Base-by-base conservation (phyloP, 2,113 vertebrate genomes). In the Melierax canorus region DNA sequence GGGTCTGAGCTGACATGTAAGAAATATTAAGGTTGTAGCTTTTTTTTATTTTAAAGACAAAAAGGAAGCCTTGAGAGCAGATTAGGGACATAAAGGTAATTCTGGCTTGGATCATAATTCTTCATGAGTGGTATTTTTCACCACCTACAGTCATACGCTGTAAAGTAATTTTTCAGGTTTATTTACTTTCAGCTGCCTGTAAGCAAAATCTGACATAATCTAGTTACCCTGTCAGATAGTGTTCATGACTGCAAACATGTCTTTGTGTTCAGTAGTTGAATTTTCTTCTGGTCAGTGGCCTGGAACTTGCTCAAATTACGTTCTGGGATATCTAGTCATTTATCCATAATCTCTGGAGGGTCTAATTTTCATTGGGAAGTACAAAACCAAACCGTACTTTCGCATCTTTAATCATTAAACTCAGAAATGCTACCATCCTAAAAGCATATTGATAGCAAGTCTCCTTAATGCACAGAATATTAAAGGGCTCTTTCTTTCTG, bases 131-230 rank as follows among this genome's bases (percentile, higher is more conserved):
- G 55, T 87, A 60, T 95, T 96, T 94, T 97, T 96, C 83, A 96
- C 87, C 90, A 97, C 95, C 93, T 96, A 92, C 86, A 92, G 96
- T 86, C 86, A 82, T 43, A 83, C 21, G 19, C 62, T 73, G 63
- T 74, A 30, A 94, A 94, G 87, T 73, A 86, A 96, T 97, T 97
- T 97, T 97, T 95, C 95, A 95, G 92, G 88, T 97, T 97, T 97
- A 95, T 97, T 97, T 97, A 97, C 91, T 94, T 97, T 67, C 86
- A 29, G 51, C 86, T 97, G 95, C 97, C 96, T 97, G 91, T 94
- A 92, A 98, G 94, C 96, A 97, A 94, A 96, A 95, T 95, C 88
- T 95, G 96, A 96, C 94, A 94, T 95, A 96, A 97, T 93, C 97
- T 97, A 89, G 96, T 97, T 97, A 96, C 95, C 56, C 90, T 94